Percentiles rank a stretch among this genome's conserved stretches.
Conservation (phyloP, 2,113 vertebrate species). For the Osmerus eperlanus region DNA sequence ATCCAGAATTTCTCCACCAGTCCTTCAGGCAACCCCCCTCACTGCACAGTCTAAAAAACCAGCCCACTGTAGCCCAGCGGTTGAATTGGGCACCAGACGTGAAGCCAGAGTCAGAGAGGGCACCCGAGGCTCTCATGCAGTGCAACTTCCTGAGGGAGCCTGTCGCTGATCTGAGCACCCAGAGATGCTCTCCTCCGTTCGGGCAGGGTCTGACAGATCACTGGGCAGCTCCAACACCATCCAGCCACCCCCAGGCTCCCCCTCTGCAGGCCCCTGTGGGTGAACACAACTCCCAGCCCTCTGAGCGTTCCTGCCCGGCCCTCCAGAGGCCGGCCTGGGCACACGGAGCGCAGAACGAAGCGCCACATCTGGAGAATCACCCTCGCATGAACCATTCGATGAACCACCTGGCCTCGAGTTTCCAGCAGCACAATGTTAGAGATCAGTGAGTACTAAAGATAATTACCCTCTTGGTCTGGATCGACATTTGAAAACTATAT, state of each 20-base stretch:
- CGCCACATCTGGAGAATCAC: background rate
- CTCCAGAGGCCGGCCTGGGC: conserved; percentile 1
- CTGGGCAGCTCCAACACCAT: fast-evolving
- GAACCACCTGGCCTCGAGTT: background rate
- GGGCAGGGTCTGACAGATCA: background rate
- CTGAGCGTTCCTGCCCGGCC: background rate
- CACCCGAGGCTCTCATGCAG: background rate
- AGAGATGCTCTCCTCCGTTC: background rate
- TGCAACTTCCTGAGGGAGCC: background rate
- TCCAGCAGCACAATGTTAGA: conserved; percentile 10
- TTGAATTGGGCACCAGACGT: conserved; percentile 5
- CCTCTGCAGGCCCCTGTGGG: background rate
- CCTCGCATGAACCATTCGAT: background rate
- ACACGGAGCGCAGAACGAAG: background rate
- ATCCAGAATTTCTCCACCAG: conserved; percentile 7
- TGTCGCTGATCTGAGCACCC: background rate
- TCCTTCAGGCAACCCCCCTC: conserved; percentile 4
- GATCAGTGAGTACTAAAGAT: conserved; percentile 17
- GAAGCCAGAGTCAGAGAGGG: too few species aligned
- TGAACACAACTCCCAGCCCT: background rate
- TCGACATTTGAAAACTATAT: too few species aligned
- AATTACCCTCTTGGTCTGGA: background rate
- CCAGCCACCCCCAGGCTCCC: background rate
- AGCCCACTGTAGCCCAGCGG: conserved; percentile 21
- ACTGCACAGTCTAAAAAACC: conserved; percentile 10